Base-by-base conservation (phyloP, 2,113 vertebrate genomes). In the Cranoglanis bouderius region DNA sequence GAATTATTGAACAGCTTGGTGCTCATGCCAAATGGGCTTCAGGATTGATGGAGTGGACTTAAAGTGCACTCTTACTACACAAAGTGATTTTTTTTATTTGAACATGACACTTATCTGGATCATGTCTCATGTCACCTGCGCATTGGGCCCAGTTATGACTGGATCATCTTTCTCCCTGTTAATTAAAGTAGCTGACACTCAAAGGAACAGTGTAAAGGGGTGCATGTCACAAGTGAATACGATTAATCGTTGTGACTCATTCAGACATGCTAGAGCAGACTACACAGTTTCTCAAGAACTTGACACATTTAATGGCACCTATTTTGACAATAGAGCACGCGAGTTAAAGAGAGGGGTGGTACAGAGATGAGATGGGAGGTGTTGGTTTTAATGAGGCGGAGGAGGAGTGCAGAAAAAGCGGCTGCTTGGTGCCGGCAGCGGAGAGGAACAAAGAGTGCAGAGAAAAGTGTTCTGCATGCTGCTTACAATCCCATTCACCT, bases 1-100 rank as follows among this genome's bases (percentile, higher is more conserved):
- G 91, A 95, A 95, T 95, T 94, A 95, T 94, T 94, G 89, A 96
- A 91, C 91, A 95, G 93, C 90, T 92, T 92, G 92, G 93, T 92
- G 93, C 91, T 92, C 89, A 85, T 91, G 92, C 90, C 93, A 92
- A 92, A 94, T 95, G 92, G 94, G 93, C 94, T 93, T 90, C 91
- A 92, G 91, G 92, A 95, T 93, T 93, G 92, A 95, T 94, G 93
- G 87, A 91, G 93, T 92, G 92, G 90, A 92, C 91, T 90, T 92
- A 92, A 93, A 93, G 92, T 92, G 91, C 89, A 90, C 93, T 93
- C 38, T 55, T 90, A 91, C 92, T 93, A 92, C 89, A 93, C 88
- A 88, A 91, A 4, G 75, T 65, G 59, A 89, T 59, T 65, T 29
- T 67, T 38, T 40, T 75, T n/a, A 70, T 7, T 53, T 55, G 14